A percentile compares a stretch with the other conserved stretches of the same genome.
Evolutionary conservation across 1,140 invertebrate genomes (phyloP).

Genomic region (Periplaneta americana): DNA sequence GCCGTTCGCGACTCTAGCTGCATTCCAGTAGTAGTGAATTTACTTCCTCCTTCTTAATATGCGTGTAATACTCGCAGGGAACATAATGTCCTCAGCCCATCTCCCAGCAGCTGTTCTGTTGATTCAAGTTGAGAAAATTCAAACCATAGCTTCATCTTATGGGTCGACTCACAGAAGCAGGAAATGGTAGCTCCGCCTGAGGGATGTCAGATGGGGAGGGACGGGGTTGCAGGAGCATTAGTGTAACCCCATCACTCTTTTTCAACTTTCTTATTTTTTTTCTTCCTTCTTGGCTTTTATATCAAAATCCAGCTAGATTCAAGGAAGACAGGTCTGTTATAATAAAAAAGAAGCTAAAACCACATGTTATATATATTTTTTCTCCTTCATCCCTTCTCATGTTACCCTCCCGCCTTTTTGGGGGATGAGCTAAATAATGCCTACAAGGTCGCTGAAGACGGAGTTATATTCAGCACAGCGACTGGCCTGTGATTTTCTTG

Average conservation of each 20-base stretch:
- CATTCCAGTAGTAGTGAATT: not conserved
- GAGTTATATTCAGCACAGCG: not conserved
- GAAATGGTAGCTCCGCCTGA: not conserved
- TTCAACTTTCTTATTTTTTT: not conserved
- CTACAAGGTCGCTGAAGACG: not conserved
- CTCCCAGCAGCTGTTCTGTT: not conserved
- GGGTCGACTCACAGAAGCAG: not conserved
- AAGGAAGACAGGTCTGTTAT: not conserved
- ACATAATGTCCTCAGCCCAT: not conserved
- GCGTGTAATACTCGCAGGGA: not conserved
- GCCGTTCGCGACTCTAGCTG: not conserved
- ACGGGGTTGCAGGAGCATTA: not conserved
- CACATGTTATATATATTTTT: too few relatives aligned
- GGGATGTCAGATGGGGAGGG: not conserved
- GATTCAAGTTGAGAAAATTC: not conserved
- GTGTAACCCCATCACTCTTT: not conserved
- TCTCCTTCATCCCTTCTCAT: not conserved
- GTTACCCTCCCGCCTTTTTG: not conserved
- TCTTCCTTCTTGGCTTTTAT: not conserved
- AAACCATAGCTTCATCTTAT: not conserved
- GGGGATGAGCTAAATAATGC: not conserved
- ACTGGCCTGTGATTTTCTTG: not conserved
- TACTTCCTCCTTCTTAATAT: not conserved
- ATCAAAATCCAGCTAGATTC: not conserved
- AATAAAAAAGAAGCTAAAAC: not conserved